Percentiles rank a stretch among this genome's conserved stretches.
These are phyloP conservation scores for Orius insidiosus DNA, from an alignment of 1,140 invertebrate species.

Conservation along the genomic window DNA sequence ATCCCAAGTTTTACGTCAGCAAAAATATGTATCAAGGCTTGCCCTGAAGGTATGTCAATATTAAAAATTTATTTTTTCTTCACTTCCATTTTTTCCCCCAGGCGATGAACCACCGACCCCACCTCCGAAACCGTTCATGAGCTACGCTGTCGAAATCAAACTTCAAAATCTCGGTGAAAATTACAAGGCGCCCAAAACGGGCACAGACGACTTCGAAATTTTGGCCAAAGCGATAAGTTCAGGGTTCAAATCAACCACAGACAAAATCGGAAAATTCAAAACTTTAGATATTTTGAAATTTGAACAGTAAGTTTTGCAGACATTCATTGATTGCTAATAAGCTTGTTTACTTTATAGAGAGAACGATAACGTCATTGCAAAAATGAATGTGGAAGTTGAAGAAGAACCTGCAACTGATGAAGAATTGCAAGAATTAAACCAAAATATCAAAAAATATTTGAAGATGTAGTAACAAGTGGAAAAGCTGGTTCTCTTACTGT, in stretches of 20 bases:
- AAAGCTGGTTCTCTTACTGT: conserved; percentile 57
- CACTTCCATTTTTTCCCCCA: conserved; percentile 8
- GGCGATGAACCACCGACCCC: conserved; percentile 22
- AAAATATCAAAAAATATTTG: conserved; percentile 26
- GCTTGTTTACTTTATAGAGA: conserved; percentile 27
- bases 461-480: conserved; percentile 48
- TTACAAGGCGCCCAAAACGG: conserved; percentile 47
- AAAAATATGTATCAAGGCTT: conserved; percentile 67
- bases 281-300: conserved; percentile 48
- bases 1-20: conserved; percentile 60
- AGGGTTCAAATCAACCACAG: conserved; percentile 37
- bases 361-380: conserved; percentile 39
- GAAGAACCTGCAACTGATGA: conserved; percentile 39
- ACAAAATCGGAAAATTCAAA: conserved; percentile 51
- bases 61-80: conserved; percentile 2
- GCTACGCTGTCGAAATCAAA: conserved; percentile 55
- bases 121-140: conserved; percentile 37
- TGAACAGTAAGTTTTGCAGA: conserved; percentile 46
- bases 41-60: conserved; percentile 39
- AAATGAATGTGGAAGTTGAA: conserved; percentile 46
- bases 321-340: conserved; percentile 4
- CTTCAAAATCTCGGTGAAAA: conserved; percentile 57
- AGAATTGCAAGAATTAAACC: conserved; percentile 29
- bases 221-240: conserved; percentile 44
- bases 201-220: conserved; percentile 50